These are phyloP conservation scores for Holothuria scabra DNA, from an alignment of 53 echinoderm and acorn worm genomes.

Conservation along the genomic window DNA sequence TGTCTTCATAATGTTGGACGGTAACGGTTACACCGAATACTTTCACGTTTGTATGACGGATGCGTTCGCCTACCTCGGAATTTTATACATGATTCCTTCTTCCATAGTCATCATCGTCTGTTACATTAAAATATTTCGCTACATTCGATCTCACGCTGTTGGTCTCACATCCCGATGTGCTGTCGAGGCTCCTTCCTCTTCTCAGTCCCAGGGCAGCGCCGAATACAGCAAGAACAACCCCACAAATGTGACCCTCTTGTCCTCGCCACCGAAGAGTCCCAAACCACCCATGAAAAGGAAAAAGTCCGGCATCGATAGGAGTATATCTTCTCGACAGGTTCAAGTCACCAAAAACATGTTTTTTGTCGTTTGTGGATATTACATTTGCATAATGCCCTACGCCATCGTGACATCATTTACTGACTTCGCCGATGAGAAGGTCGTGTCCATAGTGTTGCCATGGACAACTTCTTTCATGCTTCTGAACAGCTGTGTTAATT, in stretches of 20 bases:
- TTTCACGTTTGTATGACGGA: constrained; percentile 50
- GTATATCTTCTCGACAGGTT: constrained; percentile 36
- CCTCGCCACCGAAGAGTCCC: constrained; percentile 23
- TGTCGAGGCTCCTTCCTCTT: background rate
- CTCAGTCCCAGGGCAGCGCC: constrained; percentile 15
- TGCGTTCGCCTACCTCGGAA: constrained; percentile 19
- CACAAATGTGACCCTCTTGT: background rate
- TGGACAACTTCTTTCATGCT: constrained; percentile 31
- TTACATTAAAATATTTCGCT: constrained; percentile 40
- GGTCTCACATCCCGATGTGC: constrained; percentile 1
- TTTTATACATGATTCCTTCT: constrained; percentile 4
- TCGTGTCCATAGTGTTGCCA: constrained; percentile 2
- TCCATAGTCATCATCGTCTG: constrained; percentile 34
- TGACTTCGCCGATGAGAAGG: background rate
- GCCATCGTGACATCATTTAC: constrained; percentile 8
- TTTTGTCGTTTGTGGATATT: constrained; percentile 43
- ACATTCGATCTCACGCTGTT: constrained; percentile 33
- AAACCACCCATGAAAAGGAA: background rate
- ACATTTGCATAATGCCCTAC: constrained; percentile 38
- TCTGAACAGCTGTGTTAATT: constrained; percentile 36
- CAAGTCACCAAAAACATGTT: constrained; percentile 51
- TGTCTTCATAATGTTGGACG: constrained; percentile 11
- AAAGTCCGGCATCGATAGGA: constrained; percentile 2
- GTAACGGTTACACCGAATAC: constrained; percentile 23
- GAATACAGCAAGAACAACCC: constrained; percentile 15